These are phyloP conservation scores for Stenchaetothrips biformis DNA, from an alignment of 2,888 invertebrate species.

Conservation along the genomic window DNA sequence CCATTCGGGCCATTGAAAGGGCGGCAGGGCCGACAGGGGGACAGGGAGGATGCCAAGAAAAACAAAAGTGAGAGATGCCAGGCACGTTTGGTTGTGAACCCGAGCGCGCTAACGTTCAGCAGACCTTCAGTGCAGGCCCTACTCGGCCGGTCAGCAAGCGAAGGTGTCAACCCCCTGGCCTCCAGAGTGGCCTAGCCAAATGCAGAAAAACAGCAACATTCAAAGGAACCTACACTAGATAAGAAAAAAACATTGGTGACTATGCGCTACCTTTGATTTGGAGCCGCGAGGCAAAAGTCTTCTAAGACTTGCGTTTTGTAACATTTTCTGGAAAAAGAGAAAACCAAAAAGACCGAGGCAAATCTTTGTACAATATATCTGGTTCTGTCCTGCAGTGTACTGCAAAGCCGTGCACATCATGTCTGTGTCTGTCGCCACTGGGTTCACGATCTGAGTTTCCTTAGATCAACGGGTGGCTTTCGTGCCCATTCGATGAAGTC, in stretches of 20 bases:
- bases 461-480: too few relatives aligned
- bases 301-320: slow-evolving; percentile 59
- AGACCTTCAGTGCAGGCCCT: background rate
- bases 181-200: background rate
- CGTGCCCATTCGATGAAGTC: too few relatives aligned
- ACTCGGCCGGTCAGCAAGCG: background rate
- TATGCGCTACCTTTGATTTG: slow-evolving; percentile 56
- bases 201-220: background rate
- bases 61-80: background rate
- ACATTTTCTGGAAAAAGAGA: slow-evolving; percentile 60
- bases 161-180: background rate
- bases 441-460: too few relatives aligned
- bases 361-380: background rate
- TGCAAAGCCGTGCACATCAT: background rate
- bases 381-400: background rate
- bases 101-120: background rate
- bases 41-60: background rate
- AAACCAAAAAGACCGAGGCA: slow-evolving; percentile 37
- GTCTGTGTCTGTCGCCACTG: background rate
- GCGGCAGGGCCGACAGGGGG: background rate
- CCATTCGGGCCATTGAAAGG: background rate
- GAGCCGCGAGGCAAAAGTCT: slow-evolving; percentile 59
- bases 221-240: background rate
- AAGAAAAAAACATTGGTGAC: background rate
- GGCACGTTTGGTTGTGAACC: background rate